Base-by-base conservation (phyloP, 2,888 invertebrate genomes). In the Melinopterus prodromus region DNA sequence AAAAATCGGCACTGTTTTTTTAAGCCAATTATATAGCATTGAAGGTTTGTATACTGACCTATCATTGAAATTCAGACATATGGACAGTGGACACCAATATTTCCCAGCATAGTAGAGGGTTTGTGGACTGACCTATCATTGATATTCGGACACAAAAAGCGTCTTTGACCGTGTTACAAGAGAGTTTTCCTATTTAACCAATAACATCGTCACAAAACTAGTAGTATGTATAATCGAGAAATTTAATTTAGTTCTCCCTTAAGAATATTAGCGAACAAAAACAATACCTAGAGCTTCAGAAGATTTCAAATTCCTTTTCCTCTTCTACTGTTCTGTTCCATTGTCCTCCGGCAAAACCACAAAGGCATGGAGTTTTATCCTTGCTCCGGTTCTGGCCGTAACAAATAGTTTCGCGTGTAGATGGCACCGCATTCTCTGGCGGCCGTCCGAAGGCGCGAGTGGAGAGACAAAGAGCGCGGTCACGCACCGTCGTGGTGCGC, bases 401-500 rank as follows among this genome's bases (percentile, higher is more conserved):
- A 77, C 77, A 77, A 77, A 77, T 77, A 77, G 77, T 77, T 77
- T 38, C 35, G 53, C 76, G 38, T 37, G 76, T 26, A 53, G 53
- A 69, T 77, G 77, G 38, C 77, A 77, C 38, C 69, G 74, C 36
- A 71, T 77, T 78, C 72, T 53, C n/a, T 78, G 80, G 82, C 80
- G 53, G 53, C 9, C 53, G 5, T 53, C 53, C 53, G 53, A 53
- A 53, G 53, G 53, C 53, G 53, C 7, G 53, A 53, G 53, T 53
- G 7, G 53, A 53, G 53, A 53, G 53, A 53, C 53, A 53, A 53
- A 81, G 82, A 82, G 82, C 78, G 36, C 83, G 82, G 86, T 85
- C 86, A 86, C 86, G 86, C 84, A 85, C 84, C 53, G 82, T 82
- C 86, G 84, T 86, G 86, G 85, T 82, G 81, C 83, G 85, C 86